Evolutionary conservation across 2,888 invertebrate species (phyloP).

Genomic region (Macrosiphum euphorbiae): DNA sequence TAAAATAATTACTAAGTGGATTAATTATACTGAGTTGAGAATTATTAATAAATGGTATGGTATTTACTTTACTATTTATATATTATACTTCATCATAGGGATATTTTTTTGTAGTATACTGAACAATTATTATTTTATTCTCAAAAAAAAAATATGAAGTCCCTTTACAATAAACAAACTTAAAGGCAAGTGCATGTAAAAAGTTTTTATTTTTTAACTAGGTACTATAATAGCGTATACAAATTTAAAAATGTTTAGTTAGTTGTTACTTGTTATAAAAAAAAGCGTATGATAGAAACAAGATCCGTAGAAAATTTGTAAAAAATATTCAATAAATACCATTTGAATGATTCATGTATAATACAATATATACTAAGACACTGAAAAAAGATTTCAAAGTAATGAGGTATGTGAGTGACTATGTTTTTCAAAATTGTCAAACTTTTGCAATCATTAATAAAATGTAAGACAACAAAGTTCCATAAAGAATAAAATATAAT

Average conservation of each 20-base stretch:
- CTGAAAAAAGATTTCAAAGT: not conserved
- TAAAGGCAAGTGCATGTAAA: not conserved
- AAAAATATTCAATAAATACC: not conserved
- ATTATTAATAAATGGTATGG: not conserved
- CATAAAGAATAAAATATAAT: not conserved
- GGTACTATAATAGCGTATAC: not conserved
- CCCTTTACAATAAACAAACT: not conserved
- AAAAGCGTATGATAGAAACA: not conserved
- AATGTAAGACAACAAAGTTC: not conserved
- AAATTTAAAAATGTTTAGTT: not conserved
- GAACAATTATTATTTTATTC: not conserved
- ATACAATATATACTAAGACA: not conserved
- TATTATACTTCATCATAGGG: not conserved
- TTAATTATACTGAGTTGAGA: not conserved
- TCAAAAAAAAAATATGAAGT: not conserved
- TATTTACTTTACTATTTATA: not conserved
- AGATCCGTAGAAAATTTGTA: not conserved
- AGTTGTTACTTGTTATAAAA: not conserved
- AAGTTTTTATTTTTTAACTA: conserved; percentile 11
- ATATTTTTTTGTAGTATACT: not conserved
- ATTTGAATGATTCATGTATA: not conserved
- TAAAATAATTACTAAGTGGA: not conserved
- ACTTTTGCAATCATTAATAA: not conserved
- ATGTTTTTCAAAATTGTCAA: not conserved
- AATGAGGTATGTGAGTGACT: not conserved